Percentiles rank a stretch among this genome's conserved stretches.
Conservation (phyloP, 1,140 invertebrate species). For the Drosophila takahashii region DNA sequence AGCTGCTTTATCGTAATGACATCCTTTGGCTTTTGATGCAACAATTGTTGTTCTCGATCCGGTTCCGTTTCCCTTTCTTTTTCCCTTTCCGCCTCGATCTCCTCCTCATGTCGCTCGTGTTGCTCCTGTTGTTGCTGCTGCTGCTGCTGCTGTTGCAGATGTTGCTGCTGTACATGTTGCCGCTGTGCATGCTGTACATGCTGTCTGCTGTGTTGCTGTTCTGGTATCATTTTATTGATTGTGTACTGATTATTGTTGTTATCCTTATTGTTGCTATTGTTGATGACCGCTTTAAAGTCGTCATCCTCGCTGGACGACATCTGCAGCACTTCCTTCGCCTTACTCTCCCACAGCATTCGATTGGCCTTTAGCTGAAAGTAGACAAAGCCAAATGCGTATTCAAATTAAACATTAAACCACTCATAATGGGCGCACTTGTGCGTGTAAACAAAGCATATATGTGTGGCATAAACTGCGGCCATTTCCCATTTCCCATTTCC, state of each 20-base stretch:
- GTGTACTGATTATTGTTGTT: constrained; percentile 54
- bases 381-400: constrained; percentile 6
- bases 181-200: constrained; percentile 16
- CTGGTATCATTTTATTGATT: constrained; percentile 64
- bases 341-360: constrained; percentile 86
- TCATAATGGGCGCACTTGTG: constrained; percentile 9
- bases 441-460: background rate
- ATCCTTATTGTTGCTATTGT: constrained; percentile 47
- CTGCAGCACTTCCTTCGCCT: constrained; percentile 86
- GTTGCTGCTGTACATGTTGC: constrained; percentile 15
- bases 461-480: background rate
- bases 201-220: constrained; percentile 29
- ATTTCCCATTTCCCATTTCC: background rate
- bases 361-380: constrained; percentile 85
- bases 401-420: constrained; percentile 10
- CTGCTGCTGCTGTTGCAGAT: constrained; percentile 27
- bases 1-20: constrained; percentile 81
- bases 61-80: constrained; percentile 26
- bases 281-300: constrained; percentile 42
- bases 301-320: constrained; percentile 69
- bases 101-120: constrained; percentile 12
- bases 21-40: constrained; percentile 75
- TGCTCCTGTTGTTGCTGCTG: constrained; percentile 1
- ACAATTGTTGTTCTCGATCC: constrained; percentile 49
- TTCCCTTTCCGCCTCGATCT: constrained; percentile 18